A percentile compares a stretch with the other conserved stretches of the same genome.
Evolutionary conservation across 2,888 invertebrate genomes (phyloP).

Genomic region (Ophioninae sp.): DNA sequence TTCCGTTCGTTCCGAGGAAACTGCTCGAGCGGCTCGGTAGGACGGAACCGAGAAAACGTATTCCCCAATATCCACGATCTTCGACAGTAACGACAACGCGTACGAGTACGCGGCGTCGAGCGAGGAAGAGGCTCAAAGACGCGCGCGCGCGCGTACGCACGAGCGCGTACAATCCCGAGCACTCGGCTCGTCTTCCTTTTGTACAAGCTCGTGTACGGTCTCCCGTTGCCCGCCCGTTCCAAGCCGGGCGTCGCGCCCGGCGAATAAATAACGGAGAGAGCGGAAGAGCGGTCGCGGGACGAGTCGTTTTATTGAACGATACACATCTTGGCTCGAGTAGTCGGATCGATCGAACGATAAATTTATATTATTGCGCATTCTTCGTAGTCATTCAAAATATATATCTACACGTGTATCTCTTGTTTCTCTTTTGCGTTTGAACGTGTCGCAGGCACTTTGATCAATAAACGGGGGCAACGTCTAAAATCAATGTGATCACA

Average conservation of each 20-base stretch:
- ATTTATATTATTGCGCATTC: conserved; percentile 72
- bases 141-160: no score
- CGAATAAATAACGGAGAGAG: conserved; percentile 21
- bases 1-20: not conserved
- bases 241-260: conserved; percentile 18
- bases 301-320: conserved; percentile 73
- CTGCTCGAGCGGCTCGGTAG: not conserved
- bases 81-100: not conserved
- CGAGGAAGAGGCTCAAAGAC: not conserved
- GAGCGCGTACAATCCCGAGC: not conserved
- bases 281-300: conserved; percentile 68
- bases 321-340: conserved; percentile 68
- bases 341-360: conserved; percentile 71
- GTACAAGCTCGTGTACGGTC: conserved; percentile 29
- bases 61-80: no score
- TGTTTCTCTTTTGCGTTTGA: conserved; percentile 68
- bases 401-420: conserved; percentile 68
- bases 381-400: conserved; percentile 76
- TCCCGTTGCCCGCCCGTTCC: conserved; percentile 18
- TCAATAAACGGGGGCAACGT: conserved; percentile 43
- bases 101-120: not conserved
- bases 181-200: conserved; percentile 12
- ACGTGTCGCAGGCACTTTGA: conserved; percentile 78
- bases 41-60: no score
- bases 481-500: conserved; percentile 56